These are phyloP conservation scores for Machimus atricapillus DNA, from an alignment of 2,888 invertebrate genomes.

Conservation along the genomic window DNA sequence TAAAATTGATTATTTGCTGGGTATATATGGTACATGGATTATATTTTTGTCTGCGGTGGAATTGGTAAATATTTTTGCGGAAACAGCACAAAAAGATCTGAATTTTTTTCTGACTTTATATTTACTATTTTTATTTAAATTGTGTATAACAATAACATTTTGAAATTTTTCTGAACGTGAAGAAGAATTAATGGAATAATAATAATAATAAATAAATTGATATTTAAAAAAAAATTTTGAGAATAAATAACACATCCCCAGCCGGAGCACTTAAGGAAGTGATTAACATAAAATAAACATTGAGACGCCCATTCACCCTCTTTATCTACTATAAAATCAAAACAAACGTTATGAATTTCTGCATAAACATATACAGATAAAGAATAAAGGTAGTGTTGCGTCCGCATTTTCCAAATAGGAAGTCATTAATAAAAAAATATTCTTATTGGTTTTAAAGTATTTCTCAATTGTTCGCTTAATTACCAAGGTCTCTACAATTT, in stretches of 20 bases:
- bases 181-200: not conserved
- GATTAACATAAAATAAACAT: slow-evolving; percentile 20
- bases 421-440: not conserved
- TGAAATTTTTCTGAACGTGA: not conserved
- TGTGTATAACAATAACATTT: not conserved
- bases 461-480: not conserved
- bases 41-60: not conserved
- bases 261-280: not conserved
- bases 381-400: not conserved
- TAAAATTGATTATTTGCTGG: not conserved
- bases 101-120: too few relatives aligned
- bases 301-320: not conserved
- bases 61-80: not conserved
- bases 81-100: not conserved
- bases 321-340: not conserved
- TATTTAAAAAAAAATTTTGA: not conserved
- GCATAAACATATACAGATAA: not conserved
- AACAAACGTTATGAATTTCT: not conserved
- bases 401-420: not conserved
- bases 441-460: not conserved
- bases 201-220: not conserved
- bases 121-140: not conserved
- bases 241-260: not conserved
- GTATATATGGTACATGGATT: not conserved
- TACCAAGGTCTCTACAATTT: not conserved